Evolutionary conservation across 2,888 invertebrate genomes (phyloP).

Genomic region (Acanthopleura granulata): DNA sequence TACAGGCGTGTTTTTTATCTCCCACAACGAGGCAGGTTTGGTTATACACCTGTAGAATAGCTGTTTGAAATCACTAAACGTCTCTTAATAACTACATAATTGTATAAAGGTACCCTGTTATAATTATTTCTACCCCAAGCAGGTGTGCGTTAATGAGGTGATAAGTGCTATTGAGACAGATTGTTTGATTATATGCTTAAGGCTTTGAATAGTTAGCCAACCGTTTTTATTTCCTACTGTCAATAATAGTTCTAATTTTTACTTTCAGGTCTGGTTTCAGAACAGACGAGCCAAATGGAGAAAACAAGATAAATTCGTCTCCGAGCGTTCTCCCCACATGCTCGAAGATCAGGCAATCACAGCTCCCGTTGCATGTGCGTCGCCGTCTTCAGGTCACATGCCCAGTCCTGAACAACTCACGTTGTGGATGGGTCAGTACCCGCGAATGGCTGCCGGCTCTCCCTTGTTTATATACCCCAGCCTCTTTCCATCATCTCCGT

Average conservation of each 20-base stretch:
- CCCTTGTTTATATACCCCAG: background rate
- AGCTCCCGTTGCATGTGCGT: background rate
- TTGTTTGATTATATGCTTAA: too few species aligned
- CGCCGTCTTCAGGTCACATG: background rate
- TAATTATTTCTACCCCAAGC: too few species aligned
- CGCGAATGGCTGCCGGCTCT: background rate
- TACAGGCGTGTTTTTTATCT: too few species aligned
- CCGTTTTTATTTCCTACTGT: too few species aligned
- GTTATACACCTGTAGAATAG: too few species aligned
- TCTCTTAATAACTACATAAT: too few species aligned
- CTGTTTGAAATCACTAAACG: too few species aligned
- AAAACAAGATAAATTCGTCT: conserved; percentile 3
- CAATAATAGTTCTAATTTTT: background rate
- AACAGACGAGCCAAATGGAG: conserved; percentile 18
- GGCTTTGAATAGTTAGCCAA: too few species aligned
- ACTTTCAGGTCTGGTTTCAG: conserved; percentile 15
- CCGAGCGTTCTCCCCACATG: background rate
- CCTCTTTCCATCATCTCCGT: background rate
- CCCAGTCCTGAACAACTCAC: background rate
- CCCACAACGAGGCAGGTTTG: too few species aligned
- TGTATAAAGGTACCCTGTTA: too few species aligned
- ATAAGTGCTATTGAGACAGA: too few species aligned
- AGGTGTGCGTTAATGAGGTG: too few species aligned
- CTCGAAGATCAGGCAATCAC: background rate
- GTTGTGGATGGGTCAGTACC: background rate